Conservation (phyloP, 2,797 vertebrate species). For the Lacerta bilineata region DNA sequence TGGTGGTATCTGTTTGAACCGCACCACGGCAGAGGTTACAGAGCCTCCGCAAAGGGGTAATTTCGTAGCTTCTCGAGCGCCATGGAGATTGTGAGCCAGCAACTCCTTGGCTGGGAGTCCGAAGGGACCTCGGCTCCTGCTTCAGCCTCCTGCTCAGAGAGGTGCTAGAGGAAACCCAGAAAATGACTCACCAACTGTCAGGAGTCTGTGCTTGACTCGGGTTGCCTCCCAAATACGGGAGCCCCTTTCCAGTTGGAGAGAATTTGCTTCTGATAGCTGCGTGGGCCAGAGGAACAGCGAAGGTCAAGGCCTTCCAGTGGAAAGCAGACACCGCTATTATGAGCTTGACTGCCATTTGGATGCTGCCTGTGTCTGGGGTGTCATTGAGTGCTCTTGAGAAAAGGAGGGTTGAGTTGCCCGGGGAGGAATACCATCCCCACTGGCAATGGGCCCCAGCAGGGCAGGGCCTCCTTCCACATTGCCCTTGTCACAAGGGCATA, state of each 20-base stretch:
- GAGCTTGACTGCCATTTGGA: background rate
- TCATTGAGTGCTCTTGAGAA: background rate
- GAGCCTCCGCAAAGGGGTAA: slow-evolving; percentile 65
- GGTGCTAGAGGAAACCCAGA: slow-evolving; percentile 4
- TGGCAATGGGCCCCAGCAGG: background rate
- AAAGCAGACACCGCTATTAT: background rate
- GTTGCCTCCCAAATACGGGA: slow-evolving; percentile 37
- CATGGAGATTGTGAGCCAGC: slow-evolving; percentile 44
- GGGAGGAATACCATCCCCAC: background rate
- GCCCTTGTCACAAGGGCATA: background rate
- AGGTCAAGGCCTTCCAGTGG: background rate
- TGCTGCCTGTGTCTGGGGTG: background rate
- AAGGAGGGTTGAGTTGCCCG: background rate
- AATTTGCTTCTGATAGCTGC: background rate
- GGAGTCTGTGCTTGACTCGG: slow-evolving; percentile 18
- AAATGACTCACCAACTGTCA: background rate
- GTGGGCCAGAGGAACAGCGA: slow-evolving; percentile 34
- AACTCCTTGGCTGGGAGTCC: background rate
- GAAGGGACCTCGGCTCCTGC: background rate
- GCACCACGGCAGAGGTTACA: slow-evolving; percentile 64
- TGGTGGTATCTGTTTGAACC: slow-evolving; percentile 79
- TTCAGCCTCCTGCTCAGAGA: slow-evolving; percentile 45
- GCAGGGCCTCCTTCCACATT: background rate
- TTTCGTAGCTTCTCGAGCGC: slow-evolving; percentile 51
- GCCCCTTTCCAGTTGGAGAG: background rate